phyloP scores from a whole-genome alignment of 2,113 vertebrate genomes.

The Microtus ochrogaster region DNA sequence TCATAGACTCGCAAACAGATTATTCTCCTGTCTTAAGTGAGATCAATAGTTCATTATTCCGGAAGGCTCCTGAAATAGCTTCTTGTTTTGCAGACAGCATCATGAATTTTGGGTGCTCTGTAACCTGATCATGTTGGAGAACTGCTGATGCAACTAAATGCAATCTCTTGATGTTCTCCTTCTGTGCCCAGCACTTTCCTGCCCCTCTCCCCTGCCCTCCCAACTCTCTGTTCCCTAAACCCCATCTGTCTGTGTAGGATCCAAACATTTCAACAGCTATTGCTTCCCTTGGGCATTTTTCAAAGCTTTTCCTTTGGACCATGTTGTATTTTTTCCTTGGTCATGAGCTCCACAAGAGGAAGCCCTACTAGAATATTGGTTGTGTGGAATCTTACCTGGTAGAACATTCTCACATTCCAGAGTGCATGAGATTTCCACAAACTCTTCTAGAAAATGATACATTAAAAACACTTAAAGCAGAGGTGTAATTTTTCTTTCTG shows the following conservation, averaged over 20 bases:
- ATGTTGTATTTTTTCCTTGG: background rate
- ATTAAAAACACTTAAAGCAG: background rate
- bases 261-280: background rate
- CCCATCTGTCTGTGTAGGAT: background rate
- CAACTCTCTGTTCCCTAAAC: too few relatives aligned
- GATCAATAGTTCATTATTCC: slow-evolving; percentile 75
- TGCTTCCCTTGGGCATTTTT: background rate
- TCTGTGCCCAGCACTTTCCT: background rate
- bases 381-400: background rate
- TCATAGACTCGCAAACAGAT: slow-evolving; percentile 52
- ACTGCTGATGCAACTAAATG: slow-evolving; percentile 43
- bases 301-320: background rate
- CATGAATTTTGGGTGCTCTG: slow-evolving; percentile 54
- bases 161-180: background rate
- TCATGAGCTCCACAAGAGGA: background rate
- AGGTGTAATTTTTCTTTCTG: background rate
- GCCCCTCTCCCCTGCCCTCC: background rate
- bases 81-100: slow-evolving; percentile 59
- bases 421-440: background rate
- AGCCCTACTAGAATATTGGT: background rate
- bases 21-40: slow-evolving; percentile 55
- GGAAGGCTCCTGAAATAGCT: slow-evolving; percentile 62
- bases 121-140: slow-evolving; percentile 62
- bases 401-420: background rate
- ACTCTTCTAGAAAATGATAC: background rate